Conservation (phyloP, 2,888 invertebrate species). For the Euclidia mi region DNA sequence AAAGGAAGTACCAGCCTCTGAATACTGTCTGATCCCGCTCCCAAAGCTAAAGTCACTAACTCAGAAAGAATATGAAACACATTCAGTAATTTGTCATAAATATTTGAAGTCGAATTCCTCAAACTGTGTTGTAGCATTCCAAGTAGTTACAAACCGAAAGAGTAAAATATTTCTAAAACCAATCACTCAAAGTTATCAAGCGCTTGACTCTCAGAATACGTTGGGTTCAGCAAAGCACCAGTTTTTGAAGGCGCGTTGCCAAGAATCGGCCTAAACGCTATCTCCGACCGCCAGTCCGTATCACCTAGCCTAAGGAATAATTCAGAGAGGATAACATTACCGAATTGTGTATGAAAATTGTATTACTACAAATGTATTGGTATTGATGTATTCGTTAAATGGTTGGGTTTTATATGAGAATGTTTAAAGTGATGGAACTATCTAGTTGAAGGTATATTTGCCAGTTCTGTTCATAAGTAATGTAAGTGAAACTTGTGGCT, state of each 20-base stretch:
- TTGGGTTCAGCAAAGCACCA: slow-evolving; percentile 34
- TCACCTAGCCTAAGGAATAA: slow-evolving; percentile 67
- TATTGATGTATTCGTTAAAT: slow-evolving; percentile 11
- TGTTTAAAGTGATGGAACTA: neutral
- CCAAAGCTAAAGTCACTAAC: too few relatives aligned
- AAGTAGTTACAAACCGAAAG: neutral
- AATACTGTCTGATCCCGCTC: too few relatives aligned
- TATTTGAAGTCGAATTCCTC: neutral
- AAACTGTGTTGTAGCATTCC: too few relatives aligned
- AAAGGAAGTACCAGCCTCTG: too few relatives aligned
- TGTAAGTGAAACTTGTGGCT: too few relatives aligned
- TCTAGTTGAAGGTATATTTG: too few relatives aligned
- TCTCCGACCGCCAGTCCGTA: slow-evolving; percentile 64
- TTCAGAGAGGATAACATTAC: slow-evolving; percentile 68
- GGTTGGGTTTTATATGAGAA: neutral
- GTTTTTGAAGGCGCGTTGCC: slow-evolving; percentile 75
- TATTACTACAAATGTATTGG: slow-evolving; percentile 26
- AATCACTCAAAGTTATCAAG: slow-evolving; percentile 37
- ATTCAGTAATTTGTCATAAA: neutral
- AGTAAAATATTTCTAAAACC: slow-evolving; percentile 21
- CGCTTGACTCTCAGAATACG: slow-evolving; percentile 48
- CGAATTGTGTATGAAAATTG: slow-evolving; percentile 43
- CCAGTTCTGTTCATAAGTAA: too few relatives aligned
- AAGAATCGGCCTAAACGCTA: slow-evolving; percentile 78
- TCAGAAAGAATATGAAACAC: too few relatives aligned